Conservation (phyloP, 1,140 invertebrate species). For the Plutomurus gul region DNA sequence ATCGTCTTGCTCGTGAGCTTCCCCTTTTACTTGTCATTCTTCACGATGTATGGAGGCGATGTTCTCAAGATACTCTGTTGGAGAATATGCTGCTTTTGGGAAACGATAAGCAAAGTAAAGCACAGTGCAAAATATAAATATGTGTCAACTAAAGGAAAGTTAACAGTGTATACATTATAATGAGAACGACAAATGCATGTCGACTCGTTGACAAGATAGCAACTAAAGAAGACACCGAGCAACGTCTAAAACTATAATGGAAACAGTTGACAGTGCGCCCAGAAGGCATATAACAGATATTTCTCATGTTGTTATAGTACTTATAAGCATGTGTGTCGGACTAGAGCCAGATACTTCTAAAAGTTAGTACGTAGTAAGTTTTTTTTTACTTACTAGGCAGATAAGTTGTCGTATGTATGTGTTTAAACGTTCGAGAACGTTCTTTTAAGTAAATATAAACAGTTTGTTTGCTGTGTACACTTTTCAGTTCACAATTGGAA, state of each 20-base stretch:
- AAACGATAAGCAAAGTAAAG: neutral
- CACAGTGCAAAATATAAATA: neutral
- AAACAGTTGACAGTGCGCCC: too few species aligned
- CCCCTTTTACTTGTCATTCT: neutral
- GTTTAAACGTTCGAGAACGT: too few species aligned
- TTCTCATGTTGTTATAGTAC: neutral
- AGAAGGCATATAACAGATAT: too few species aligned
- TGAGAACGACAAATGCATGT: slow-evolving; percentile 5
- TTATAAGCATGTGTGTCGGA: too few species aligned
- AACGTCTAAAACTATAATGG: too few species aligned
- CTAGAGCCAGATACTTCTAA: too few species aligned
- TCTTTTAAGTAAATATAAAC: too few species aligned
- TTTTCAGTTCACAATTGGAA: too few species aligned
- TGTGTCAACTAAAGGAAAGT: neutral
- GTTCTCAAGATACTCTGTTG: neutral
- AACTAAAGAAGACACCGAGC: neutral
- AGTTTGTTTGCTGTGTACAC: too few species aligned
- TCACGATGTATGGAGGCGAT: neutral
- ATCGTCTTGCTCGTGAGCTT: neutral
- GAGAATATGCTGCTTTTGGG: neutral
- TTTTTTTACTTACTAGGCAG: too few species aligned
- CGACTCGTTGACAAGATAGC: neutral
- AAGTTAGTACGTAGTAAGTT: too few species aligned
- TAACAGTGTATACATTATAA: neutral
- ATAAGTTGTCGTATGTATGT: too few species aligned